Evolutionary conservation across 2,113 vertebrate species (phyloP).

Genomic region (Neodon shergylaensis): DNA sequence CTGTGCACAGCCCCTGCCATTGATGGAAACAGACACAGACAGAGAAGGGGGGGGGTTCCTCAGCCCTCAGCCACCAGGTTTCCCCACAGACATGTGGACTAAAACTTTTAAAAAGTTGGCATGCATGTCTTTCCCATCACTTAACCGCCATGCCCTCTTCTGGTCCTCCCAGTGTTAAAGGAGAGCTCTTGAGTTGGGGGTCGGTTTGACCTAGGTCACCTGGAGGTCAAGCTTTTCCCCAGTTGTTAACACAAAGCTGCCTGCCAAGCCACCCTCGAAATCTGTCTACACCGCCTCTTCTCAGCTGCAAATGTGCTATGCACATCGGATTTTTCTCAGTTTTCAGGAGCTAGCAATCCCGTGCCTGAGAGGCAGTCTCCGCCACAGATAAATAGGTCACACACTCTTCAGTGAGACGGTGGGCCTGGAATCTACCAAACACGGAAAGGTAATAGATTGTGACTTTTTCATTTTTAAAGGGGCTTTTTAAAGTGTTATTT

Average conservation of each 20-base stretch:
- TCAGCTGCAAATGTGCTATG: constrained; percentile 82
- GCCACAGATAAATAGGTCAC: constrained; percentile 85
- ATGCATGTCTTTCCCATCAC: constrained; percentile 77
- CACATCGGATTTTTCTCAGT: constrained; percentile 78
- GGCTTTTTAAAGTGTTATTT: constrained; percentile 89
- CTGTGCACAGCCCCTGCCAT: constrained; percentile 70
- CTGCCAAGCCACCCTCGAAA: constrained; percentile 79
- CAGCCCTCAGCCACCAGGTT: constrained; percentile 56
- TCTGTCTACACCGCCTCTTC: constrained; percentile 75
- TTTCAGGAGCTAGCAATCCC: constrained; percentile 83
- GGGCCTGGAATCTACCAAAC: constrained; percentile 83
- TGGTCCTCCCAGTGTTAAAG: constrained; percentile 89
- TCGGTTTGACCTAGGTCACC: constrained; percentile 93
- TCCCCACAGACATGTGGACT: constrained; percentile 32
- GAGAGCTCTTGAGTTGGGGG: constrained; percentile 85
- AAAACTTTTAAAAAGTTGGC: constrained; percentile 69
- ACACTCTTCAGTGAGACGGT: constrained; percentile 78
- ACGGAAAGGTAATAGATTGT: constrained; percentile 84
- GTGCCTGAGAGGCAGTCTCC: constrained; percentile 79
- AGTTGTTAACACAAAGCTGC: constrained; percentile 92
- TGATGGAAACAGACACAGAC: neutral
- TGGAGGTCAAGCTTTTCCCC: constrained; percentile 93
- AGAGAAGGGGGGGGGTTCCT: neutral
- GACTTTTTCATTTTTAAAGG: constrained; percentile 85
- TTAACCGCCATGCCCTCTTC: constrained; percentile 80